Conservation (phyloP, 2,113 vertebrate genomes). For the Aptenodytes patagonicus region DNA sequence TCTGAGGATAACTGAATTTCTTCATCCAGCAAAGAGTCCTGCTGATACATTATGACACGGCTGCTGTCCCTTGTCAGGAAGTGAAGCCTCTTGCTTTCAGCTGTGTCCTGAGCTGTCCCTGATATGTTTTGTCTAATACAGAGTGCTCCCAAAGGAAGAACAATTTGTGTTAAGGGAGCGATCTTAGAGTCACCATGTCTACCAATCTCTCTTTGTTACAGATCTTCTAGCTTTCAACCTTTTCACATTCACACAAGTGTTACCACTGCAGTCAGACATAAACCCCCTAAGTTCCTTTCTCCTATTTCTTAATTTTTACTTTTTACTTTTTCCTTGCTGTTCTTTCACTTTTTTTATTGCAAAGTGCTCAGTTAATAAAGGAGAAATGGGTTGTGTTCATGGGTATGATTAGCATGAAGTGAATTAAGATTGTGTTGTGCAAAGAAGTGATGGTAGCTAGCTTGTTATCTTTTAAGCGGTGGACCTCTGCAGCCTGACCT, state of each 20-base stretch:
- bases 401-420: not conserved
- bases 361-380: not conserved
- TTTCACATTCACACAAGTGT: not conserved
- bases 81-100: not conserved
- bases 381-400: not conserved
- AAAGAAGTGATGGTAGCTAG: not conserved
- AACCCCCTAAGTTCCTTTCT: not conserved
- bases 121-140: not conserved
- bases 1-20: not conserved
- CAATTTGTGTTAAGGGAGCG: not conserved
- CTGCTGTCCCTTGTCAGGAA: not conserved
- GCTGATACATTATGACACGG: not conserved
- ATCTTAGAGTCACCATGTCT: not conserved
- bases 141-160: not conserved
- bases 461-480: not conserved
- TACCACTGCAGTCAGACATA: not conserved
- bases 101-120: not conserved
- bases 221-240: conserved; percentile 29
- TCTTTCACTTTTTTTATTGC: not conserved
- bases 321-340: not conserved
- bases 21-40: not conserved
- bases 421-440: not conserved
- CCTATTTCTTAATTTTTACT: not conserved
- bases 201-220: not conserved
- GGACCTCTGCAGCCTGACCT: not conserved